A percentile compares a stretch with the other conserved stretches of the same genome.
Evolutionary conservation across 2,797 vertebrate species (phyloP).

Genomic region (Vireo griseus): DNA sequence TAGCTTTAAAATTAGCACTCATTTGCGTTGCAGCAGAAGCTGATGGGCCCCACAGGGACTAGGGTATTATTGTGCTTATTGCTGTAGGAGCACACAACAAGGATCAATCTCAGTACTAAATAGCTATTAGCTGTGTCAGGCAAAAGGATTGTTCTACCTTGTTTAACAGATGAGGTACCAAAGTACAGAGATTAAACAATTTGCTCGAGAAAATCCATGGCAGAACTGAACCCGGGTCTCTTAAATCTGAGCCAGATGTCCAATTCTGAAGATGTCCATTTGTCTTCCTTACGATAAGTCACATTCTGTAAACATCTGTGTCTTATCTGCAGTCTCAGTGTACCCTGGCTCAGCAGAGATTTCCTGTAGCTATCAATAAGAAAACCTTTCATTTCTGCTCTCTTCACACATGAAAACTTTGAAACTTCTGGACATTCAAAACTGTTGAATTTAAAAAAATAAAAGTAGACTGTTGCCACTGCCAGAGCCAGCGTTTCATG

Average conservation of each 20-base stretch:
- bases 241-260: conserved; percentile 23
- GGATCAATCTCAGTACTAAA: not conserved
- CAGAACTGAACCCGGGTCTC: not conserved
- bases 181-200: conserved; percentile 32
- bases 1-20: not conserved
- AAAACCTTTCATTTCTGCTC: not conserved
- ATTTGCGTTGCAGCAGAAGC: not conserved
- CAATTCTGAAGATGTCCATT: not conserved
- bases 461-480: not conserved
- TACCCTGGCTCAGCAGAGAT: not conserved
- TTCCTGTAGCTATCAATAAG: not conserved
- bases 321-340: not conserved
- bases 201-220: conserved; percentile 13
- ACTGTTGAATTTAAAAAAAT: not conserved
- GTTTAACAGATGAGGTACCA: conserved; percentile 13
- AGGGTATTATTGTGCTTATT: not conserved
- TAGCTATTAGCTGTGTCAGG: not conserved
- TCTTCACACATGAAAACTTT: not conserved
- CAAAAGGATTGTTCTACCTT: conserved; percentile 18
- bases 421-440: not conserved
- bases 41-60: not conserved
- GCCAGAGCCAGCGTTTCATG: not conserved
- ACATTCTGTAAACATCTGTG: conserved; percentile 1
- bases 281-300: conserved; percentile 9
- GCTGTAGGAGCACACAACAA: not conserved